A percentile compares a stretch with the other conserved stretches of the same genome.
Conservation (phyloP, 2,888 invertebrate genomes). For the Acleris cristana region DNA sequence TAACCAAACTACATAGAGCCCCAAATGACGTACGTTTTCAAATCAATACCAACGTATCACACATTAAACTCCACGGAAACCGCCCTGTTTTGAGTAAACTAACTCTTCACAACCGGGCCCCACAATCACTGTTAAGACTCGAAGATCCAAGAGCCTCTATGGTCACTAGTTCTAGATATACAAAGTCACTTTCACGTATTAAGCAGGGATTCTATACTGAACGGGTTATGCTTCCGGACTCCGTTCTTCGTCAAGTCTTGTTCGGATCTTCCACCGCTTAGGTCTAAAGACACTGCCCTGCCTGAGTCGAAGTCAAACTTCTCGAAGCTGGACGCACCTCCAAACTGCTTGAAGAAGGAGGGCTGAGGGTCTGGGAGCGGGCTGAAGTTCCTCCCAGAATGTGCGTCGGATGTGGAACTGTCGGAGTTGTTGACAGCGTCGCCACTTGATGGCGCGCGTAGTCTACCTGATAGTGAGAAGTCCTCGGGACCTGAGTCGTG, state of each 20-base stretch:
- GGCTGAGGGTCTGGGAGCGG: constrained; percentile 76
- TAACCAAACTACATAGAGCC: background rate
- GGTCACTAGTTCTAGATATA: constrained; percentile 48
- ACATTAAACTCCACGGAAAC: too few species aligned
- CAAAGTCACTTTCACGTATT: constrained; percentile 85
- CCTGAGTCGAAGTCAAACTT: constrained; percentile 81
- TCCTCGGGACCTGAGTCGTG: constrained; percentile 87
- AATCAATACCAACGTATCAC: too few species aligned
- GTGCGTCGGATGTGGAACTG: constrained; percentile 79
- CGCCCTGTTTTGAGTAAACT: constrained; percentile 6
- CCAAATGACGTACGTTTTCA: too few species aligned
- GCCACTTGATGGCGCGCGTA: constrained; percentile 83
- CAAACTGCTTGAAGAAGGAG: constrained; percentile 76
- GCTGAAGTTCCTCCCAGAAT: constrained; percentile 75
- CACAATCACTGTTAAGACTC: constrained; percentile 51
- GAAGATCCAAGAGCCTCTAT: constrained; percentile 65
- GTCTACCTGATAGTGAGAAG: constrained; percentile 84
- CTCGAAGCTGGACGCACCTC: constrained; percentile 68
- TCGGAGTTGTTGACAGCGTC: constrained; percentile 85
- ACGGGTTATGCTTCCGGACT: constrained; percentile 89
- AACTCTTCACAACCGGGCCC: constrained; percentile 24
- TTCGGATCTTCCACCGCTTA: constrained; percentile 72
- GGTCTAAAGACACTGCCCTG: constrained; percentile 78
- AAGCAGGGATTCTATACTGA: constrained; percentile 94
- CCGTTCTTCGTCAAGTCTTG: constrained; percentile 81